Evolutionary conservation across 2,888 invertebrate genomes (phyloP), one percentile per base, ranked within the genome.

Genomic region (Suillia variegata): DNA sequence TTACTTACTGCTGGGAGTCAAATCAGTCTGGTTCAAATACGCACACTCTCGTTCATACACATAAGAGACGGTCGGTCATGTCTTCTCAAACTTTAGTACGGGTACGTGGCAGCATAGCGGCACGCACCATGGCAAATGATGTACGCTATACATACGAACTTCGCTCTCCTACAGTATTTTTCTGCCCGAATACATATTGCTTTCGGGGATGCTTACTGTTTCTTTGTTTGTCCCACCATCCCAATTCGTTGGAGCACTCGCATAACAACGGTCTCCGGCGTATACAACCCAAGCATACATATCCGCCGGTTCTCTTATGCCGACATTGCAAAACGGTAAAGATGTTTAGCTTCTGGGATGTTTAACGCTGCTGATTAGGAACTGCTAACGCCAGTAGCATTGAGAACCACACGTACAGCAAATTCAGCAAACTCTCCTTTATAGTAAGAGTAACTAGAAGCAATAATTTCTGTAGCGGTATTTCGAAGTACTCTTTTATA

Each of bases 131-230:
- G 18, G n/a, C n/a, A n/a, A 54, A 13, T 1, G 13, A 21, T 42
- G 45, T 54, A 38, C n/a, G 6, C 38, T 38, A 31, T 31, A 13
- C 3, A 5, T 59, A 55, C 61, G 58, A 47, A 56, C 55, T 62
- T 54, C 63, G 52, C 59, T 20, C 55, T 59, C 63, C 42, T 63
- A 59, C 47, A 53, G 48, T 26, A 12, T 54, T 62, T 62, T 65
- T 63, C 67, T 63, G 71, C 76, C 75, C 61, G 69, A 68, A 65
- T 70, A 73, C 76, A 76, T 71, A 70, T 74, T 61, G 74, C 74
- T 74, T 62, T 74, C 76, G 76, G 74, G 77, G 77, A 75, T 76
- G 76, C 68, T 74, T 62, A 64, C 67, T 68, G 75, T 66, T 62
- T 64, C 53, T 47, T 42, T 54, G 70, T 54, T 51, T 49, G 34